phyloP scores from a whole-genome alignment of 2,113 vertebrate genomes.

The Mionectes macconnelli region DNA sequence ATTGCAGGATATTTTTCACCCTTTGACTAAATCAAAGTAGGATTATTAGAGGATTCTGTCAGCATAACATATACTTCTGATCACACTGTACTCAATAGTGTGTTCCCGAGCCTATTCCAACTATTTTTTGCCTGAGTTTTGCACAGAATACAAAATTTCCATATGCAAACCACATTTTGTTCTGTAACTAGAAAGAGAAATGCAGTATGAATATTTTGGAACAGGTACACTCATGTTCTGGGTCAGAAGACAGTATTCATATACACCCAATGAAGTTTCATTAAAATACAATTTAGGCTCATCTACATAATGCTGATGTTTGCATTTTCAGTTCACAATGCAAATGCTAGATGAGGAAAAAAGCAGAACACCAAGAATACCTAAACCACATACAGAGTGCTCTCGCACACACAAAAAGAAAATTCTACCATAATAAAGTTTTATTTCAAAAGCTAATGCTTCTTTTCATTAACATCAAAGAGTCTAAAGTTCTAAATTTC shows the following conservation, averaged over 20 bases:
- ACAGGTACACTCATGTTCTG: neutral
- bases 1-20: neutral
- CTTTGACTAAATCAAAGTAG: neutral
- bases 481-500: neutral
- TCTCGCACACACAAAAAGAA: neutral
- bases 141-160: neutral
- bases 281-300: neutral
- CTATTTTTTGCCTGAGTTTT: neutral
- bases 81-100: neutral
- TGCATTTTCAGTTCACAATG: neutral
- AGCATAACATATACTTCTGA: neutral
- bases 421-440: neutral
- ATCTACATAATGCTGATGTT: neutral
- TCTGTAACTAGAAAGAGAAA: neutral
- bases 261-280: neutral
- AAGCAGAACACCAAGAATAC: neutral
- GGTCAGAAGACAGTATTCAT: neutral
- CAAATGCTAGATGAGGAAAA: neutral
- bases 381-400: rapidly evolving
- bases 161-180: neutral
- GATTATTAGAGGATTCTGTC: neutral
- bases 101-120: neutral
- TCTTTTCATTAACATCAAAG: neutral
- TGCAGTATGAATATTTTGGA: neutral
- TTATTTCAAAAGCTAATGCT: neutral